phyloP scores from a whole-genome alignment of 2,113 vertebrate genomes.

The human region GRCh38 chr3:167054001-167054500 shows the following conservation, averaged over 20 bases:
- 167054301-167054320: background rate
- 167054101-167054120: background rate
- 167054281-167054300: background rate
- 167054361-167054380: background rate
- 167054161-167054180: no score
- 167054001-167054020: background rate
- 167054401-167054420: background rate
- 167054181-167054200: background rate
- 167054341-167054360: background rate
- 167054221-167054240: background rate
- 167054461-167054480: background rate
- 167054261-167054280: background rate
- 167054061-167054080: background rate
- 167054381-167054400: background rate
- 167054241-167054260: background rate
- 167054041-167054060: background rate
- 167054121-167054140: fast-evolving
- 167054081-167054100: background rate
- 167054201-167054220: no score
- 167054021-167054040: slow-evolving; percentile 6
- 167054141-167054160: fast-evolving
- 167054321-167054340: background rate
- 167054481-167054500: background rate
- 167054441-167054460: background rate
- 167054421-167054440: background rate